phyloP scores from a whole-genome alignment of 30 jellyfish, hydroid and myxozoan genomes.

The Morbakka virulenta region DNA sequence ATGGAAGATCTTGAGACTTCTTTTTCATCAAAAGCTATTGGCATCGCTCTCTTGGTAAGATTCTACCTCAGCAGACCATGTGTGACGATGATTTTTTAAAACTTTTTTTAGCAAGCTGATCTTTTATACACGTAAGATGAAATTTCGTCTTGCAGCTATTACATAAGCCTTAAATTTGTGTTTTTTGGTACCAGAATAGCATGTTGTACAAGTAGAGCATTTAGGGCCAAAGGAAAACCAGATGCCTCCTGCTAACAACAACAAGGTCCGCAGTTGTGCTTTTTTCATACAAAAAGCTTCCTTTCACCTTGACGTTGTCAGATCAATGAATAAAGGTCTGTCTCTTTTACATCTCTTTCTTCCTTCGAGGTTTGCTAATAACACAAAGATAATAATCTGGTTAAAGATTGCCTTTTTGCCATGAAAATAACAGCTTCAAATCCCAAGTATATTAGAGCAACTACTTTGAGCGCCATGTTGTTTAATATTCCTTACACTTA shows the following conservation, averaged over 20 bases:
- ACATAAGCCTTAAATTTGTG: constrained; percentile 36
- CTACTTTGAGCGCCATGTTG: constrained; percentile 49
- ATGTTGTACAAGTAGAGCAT: constrained; percentile 33
- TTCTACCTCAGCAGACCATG: constrained; percentile 18
- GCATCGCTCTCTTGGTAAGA: constrained; percentile 36
- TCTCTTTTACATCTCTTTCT: constrained; percentile 25
- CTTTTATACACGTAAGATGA: constrained; percentile 39
- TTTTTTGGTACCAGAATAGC: constrained; percentile 35
- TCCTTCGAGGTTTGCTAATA: constrained; percentile 49
- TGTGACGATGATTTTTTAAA: constrained; percentile 35
- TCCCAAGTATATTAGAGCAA: constrained; percentile 34
- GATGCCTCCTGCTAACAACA: constrained; percentile 49
- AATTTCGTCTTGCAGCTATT: constrained; percentile 31
- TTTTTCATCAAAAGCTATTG: constrained; percentile 21
- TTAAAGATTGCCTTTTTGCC: constrained; percentile 42
- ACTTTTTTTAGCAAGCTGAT: constrained; percentile 21
- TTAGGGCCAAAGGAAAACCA: constrained; percentile 37
- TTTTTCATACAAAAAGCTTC: constrained; percentile 34
- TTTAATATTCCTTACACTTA: too few species aligned
- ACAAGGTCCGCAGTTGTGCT: constrained; percentile 37
- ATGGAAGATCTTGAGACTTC: constrained; percentile 52
- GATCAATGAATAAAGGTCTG: constrained; percentile 18
- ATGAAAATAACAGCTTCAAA: constrained; percentile 42
- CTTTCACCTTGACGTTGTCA: constrained; percentile 37
- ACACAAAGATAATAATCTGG: constrained; percentile 52